Conservation (phyloP, 2,888 invertebrate genomes). For the Brenthis daphne region DNA sequence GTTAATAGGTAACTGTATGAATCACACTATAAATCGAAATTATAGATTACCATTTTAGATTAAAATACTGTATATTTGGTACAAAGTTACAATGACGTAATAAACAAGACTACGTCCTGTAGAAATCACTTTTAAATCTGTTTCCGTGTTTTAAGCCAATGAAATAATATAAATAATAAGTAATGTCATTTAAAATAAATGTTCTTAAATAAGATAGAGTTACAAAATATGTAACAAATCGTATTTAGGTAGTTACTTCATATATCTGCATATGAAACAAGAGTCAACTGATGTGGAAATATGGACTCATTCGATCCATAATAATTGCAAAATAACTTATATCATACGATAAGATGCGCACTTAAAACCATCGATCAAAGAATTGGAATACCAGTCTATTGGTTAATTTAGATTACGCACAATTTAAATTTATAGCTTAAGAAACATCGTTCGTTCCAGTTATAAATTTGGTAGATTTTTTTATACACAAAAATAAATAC, state of each 20-base stretch:
- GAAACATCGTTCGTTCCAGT: too few species aligned
- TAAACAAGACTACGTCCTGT: too few species aligned
- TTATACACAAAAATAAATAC: too few species aligned
- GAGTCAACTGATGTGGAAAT: constrained; percentile 21
- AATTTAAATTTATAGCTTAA: background rate
- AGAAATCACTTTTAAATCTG: too few species aligned
- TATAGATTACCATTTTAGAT: background rate
- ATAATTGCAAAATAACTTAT: constrained; percentile 27
- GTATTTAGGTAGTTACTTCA: background rate
- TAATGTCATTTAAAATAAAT: too few species aligned
- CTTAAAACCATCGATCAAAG: constrained; percentile 2
- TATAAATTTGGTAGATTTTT: too few species aligned
- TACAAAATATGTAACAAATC: background rate
- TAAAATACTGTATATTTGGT: background rate
- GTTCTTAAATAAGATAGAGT: background rate
- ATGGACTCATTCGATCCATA: constrained; percentile 15
- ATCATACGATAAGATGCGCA: constrained; percentile 12
- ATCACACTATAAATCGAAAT: background rate
- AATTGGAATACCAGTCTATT: constrained; percentile 2
- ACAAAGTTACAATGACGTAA: too few species aligned
- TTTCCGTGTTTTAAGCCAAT: too few species aligned
- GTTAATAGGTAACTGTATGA: background rate
- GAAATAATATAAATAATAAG: too few species aligned
- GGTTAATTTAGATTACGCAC: background rate
- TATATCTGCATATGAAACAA: constrained; percentile 1